Evolutionary conservation across 1,140 invertebrate species (phyloP).

Genomic region (Megalopta genalis): DNA sequence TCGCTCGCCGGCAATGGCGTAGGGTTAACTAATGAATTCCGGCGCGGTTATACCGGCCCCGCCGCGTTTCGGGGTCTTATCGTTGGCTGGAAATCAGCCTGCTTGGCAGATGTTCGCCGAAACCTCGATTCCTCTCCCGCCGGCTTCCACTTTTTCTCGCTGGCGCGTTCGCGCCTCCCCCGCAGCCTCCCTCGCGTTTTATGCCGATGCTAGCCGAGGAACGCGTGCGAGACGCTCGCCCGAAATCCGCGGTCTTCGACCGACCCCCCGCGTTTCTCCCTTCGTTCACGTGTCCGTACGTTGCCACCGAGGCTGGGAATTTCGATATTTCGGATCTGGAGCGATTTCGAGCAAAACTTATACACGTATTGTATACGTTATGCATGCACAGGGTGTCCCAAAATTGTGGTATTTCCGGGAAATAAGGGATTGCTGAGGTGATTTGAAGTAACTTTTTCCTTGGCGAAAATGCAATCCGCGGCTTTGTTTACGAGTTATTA

Average conservation of each 20-base stretch:
- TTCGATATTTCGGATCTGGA: too few relatives aligned
- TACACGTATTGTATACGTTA: too few relatives aligned
- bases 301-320: background rate
- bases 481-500: too few relatives aligned
- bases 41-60: constrained; percentile 58
- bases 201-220: background rate
- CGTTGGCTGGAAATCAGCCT: constrained; percentile 68
- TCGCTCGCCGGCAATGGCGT: constrained; percentile 18
- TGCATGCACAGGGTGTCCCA: too few relatives aligned
- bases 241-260: background rate
- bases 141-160: constrained; percentile 19
- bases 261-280: background rate
- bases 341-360: too few relatives aligned
- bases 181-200: constrained; percentile 28
- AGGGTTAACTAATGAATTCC: constrained; percentile 68
- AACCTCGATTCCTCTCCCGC: constrained; percentile 55
- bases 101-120: constrained; percentile 68
- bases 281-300: constrained; percentile 12
- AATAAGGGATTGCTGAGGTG: too few relatives aligned
- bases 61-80: constrained; percentile 65
- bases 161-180: constrained; percentile 5
- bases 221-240: constrained; percentile 21
- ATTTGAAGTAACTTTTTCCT: too few relatives aligned
- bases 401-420: too few relatives aligned
- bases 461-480: too few relatives aligned